Percentiles rank a stretch among this genome's conserved stretches.
Evolutionary conservation across 1,140 invertebrate species (phyloP).

Genomic region (Cherax destructor): DNA sequence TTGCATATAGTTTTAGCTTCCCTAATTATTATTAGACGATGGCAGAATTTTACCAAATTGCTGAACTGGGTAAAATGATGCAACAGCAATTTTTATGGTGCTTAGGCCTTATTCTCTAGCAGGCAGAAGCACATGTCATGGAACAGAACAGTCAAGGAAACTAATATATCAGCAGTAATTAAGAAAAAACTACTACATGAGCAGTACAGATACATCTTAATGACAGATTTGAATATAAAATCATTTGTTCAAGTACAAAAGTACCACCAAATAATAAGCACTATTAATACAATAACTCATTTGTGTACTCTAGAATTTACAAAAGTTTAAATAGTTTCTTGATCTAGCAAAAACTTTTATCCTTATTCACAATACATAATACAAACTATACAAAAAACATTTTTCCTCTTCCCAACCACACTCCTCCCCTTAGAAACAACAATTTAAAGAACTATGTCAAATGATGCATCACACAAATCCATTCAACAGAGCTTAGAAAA

Average conservation of each 20-base stretch:
- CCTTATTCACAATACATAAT: slow-evolving; percentile 69
- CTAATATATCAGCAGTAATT: slow-evolving; percentile 51
- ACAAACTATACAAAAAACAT: slow-evolving; percentile 68
- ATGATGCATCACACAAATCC: slow-evolving; percentile 34
- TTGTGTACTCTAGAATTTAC: slow-evolving; percentile 55
- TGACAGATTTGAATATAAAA: slow-evolving; percentile 62
- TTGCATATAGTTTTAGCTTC: slow-evolving; percentile 24
- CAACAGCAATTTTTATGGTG: slow-evolving; percentile 62
- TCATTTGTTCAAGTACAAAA: slow-evolving; percentile 60
- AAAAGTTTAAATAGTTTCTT: slow-evolving; percentile 61
- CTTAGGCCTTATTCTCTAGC: slow-evolving; percentile 54
- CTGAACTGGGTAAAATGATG: slow-evolving; percentile 13
- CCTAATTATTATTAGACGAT: slow-evolving; percentile 31
- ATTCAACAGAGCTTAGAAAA: slow-evolving; percentile 32
- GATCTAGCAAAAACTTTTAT: slow-evolving; percentile 61
- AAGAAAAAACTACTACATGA: slow-evolving; percentile 60
- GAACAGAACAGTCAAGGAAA: slow-evolving; percentile 65
- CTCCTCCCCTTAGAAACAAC: slow-evolving; percentile 49
- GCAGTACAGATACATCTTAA: slow-evolving; percentile 63
- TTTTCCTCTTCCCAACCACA: slow-evolving; percentile 43
- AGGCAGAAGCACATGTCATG: slow-evolving; percentile 69
- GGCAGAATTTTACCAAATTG: slow-evolving; percentile 42
- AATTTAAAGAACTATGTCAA: slow-evolving; percentile 34
- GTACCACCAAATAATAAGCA: slow-evolving; percentile 62
- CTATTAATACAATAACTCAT: slow-evolving; percentile 62